Base-by-base conservation (phyloP, 2,888 invertebrate genomes). In the Parelbella ahira region DNA sequence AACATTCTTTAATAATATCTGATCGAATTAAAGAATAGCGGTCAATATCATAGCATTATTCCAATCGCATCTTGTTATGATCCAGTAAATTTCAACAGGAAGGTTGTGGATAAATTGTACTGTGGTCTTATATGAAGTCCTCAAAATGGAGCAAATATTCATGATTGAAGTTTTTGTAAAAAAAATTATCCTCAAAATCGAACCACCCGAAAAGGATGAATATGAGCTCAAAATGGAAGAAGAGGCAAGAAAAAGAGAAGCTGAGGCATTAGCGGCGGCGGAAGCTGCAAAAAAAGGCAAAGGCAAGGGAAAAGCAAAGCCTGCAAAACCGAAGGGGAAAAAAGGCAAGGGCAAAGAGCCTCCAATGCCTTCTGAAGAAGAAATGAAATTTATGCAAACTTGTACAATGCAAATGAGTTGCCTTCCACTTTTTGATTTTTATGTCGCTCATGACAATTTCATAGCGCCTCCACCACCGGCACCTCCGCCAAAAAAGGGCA, bases 131-230 rank as follows among this genome's bases (percentile, higher is more conserved):
- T n/a, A n/a, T n/a, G n/a, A n/a, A n/a, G n/a, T n/a, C n/a, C n/a
- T n/a, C n/a, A n/a, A n/a, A 44, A 86, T 86, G 86, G 87, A 87
- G 43, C 87, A 87, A 65, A 83, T 87, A 39, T 87, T 86, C 39
- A 83, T 87, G 84, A 76, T 87, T 12, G 87, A 87, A 58, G 72
- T 82, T 1, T 83, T 75, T 42, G 83, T 87, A 2, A 83, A 83
- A 53, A 82, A 68, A 49, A 83, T 86, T 4, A 45, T 83, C 23
- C 57, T 87, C 0, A 86, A 87, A 63, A 55, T 86, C 41, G 84
- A 82, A 44, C 86, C 86, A 43, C 74, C 74, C 0, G 67, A 59
- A 34, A 87, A 86, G 68, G 86, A 86, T 71, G 86, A 72, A 50
- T 84, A 75, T 27, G 87, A 87, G 61, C 59, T 87, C 6, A 58